phyloP scores from a whole-genome alignment of 2,113 vertebrate genomes.

The Axis porcinus region DNA sequence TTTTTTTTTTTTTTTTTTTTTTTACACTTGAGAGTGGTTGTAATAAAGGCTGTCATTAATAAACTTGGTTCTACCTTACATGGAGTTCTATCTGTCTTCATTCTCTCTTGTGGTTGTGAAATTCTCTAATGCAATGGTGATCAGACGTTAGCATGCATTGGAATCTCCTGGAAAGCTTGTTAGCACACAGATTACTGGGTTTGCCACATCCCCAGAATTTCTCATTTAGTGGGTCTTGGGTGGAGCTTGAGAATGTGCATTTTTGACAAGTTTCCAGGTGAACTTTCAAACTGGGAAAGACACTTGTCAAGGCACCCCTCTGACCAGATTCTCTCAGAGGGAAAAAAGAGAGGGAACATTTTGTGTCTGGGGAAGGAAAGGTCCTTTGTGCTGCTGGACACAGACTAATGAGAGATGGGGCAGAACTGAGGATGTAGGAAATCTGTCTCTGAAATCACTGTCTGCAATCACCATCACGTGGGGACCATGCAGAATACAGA shows the following conservation, averaged over 20 bases:
- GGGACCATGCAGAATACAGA: background rate
- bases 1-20: conserved; percentile 73
- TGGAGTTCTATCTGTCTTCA: conserved; percentile 68
- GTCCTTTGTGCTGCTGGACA: background rate
- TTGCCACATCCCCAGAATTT: background rate
- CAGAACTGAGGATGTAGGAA: background rate
- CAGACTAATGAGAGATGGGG: background rate
- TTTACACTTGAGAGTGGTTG: conserved; percentile 74
- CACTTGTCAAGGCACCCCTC: background rate
- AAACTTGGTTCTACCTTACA: conserved; percentile 77
- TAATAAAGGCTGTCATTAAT: conserved; percentile 78
- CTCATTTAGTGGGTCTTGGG: background rate
- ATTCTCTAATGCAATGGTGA: background rate
- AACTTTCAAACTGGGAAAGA: background rate
- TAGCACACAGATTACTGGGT: background rate
- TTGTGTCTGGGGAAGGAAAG: background rate
- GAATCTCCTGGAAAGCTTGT: too few relatives aligned
- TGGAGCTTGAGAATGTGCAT: background rate
- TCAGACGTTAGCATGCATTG: background rate
- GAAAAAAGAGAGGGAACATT: background rate
- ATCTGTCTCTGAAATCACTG: background rate
- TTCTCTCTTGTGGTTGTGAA: background rate
- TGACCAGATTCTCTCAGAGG: background rate
- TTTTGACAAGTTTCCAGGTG: background rate
- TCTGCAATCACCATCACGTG: background rate